These are phyloP conservation scores for Pontoporia blainvillei DNA, from an alignment of 2,113 vertebrate species.

Conservation along the genomic window DNA sequence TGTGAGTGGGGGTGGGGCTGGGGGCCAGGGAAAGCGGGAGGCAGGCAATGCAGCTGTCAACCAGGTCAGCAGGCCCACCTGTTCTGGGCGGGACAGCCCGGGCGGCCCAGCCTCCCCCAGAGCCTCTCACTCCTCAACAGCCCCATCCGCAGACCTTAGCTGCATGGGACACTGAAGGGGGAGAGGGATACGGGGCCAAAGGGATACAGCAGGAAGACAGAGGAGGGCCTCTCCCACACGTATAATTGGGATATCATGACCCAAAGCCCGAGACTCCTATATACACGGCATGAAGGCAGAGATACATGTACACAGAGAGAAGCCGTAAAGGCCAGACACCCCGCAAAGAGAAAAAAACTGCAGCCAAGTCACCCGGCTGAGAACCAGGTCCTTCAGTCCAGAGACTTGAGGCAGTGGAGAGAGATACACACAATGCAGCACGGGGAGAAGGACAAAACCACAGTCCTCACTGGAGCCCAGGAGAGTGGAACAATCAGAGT, in stretches of 20 bases:
- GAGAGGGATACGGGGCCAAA: not conserved
- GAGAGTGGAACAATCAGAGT: not conserved
- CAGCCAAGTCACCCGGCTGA: not conserved
- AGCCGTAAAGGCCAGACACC: not conserved
- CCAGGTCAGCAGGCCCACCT: slow-evolving; percentile 60
- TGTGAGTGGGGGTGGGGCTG: not conserved
- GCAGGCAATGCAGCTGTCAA: slow-evolving; percentile 44
- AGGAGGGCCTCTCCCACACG: not conserved
- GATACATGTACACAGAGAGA: not conserved
- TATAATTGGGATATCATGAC: not conserved
- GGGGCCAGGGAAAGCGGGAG: not conserved
- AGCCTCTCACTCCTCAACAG: not conserved
- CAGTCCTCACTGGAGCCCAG: not conserved
- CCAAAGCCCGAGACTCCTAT: not conserved
- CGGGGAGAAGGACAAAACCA: not conserved
- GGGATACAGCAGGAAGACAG: not conserved
- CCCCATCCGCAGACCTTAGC: not conserved
- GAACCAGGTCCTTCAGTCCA: not conserved
- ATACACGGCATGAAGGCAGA: not conserved
- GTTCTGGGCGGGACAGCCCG: slow-evolving; percentile 26
- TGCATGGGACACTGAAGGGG: not conserved
- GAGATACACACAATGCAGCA: not conserved
- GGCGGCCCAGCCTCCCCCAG: not conserved
- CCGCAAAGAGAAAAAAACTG: not conserved
- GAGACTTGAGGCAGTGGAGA: not conserved